These are phyloP conservation scores for Styela clava DNA, from an alignment of 23 tunicate species.

Conservation along the genomic window DNA sequence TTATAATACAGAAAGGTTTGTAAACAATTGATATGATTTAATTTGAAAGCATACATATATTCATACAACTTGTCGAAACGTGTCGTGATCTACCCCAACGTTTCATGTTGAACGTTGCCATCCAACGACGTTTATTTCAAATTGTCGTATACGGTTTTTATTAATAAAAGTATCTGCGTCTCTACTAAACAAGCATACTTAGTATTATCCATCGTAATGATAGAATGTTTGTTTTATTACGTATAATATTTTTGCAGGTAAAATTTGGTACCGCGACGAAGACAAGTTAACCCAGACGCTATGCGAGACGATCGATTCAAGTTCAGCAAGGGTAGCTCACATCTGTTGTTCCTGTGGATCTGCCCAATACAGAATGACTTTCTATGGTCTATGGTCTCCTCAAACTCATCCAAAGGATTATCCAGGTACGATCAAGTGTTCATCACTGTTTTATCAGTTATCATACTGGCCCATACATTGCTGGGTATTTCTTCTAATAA, in stretches of 20 bases:
- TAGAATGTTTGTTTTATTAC: too few relatives aligned
- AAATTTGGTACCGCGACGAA: constrained; percentile 56
- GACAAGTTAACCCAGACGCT: constrained; percentile 36
- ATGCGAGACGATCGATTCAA: constrained; percentile 33
- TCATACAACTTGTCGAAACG: too few relatives aligned
- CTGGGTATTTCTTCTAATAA: too few relatives aligned
- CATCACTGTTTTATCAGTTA: too few relatives aligned
- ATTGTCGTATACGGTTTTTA: too few relatives aligned
- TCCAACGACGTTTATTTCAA: not conserved
- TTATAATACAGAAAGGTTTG: constrained; percentile 73
- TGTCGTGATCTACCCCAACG: not conserved
- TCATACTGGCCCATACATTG: too few relatives aligned
- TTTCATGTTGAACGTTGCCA: not conserved
- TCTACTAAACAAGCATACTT: too few relatives aligned
- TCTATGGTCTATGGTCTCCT: constrained; percentile 92
- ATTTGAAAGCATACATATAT: not conserved
- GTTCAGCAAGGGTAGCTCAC: not conserved
- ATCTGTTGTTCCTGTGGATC: constrained; percentile 81
- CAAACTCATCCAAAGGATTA: constrained; percentile 82
- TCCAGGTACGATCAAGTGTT: constrained; percentile 59
- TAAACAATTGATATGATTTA: not conserved
- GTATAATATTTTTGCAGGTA: constrained; percentile 9
- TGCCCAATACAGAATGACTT: constrained; percentile 72
- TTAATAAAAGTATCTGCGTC: too few relatives aligned
- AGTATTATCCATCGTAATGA: too few relatives aligned